Base-by-base conservation (phyloP, 2,113 vertebrate species). In the Myotis davidii region DNA sequence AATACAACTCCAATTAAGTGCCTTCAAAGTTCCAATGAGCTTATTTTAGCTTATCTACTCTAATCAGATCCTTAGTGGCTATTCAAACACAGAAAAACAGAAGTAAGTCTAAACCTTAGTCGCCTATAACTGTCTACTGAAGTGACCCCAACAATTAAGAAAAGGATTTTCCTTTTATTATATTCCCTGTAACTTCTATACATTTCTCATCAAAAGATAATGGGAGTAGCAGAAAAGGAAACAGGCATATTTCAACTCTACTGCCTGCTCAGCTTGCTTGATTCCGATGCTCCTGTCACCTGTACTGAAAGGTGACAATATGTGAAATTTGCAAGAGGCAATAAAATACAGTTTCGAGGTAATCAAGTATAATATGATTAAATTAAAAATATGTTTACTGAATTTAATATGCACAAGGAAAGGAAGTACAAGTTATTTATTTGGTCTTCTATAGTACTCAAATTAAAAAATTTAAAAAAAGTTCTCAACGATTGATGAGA, bases 391-490 rank as follows among this genome's bases (percentile, higher is more conserved):
- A 1, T 67, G 61, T 79, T 54, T 78, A 52, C 6, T 88, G 18
- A 70, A 94, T 81, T 86, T 82, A 95, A n/a, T 79, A 89, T 56
- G 18, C 17, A 59, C 39, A 94, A 94, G 23, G 5, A 91, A 90
- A 90, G 37, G 39, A 86, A 18, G n/a, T 37, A 20, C 1, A 85
- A 67, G 25, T n/a, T 87, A 90, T 83, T 94, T 37, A 92, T 56
- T 48, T 87, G 52, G 2, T 77, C 61, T 91, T 95, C 59, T 13
- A 14, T 0, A 85, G 73, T 6, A 52, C 17, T 70, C 37, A 85
- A 12, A 25, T 42, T 21, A 85, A 72, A 90, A 0, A 70, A 2
- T 65, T 59, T 50, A 20, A 86, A 92, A 65, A 56, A 42, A 3
- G 37, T 81, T 90, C 29, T 69, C 39, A 10, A 85, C 34, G 92